phyloP scores from a whole-genome alignment of 1,140 invertebrate species.

The Trachymyrmex septentrionalis region DNA sequence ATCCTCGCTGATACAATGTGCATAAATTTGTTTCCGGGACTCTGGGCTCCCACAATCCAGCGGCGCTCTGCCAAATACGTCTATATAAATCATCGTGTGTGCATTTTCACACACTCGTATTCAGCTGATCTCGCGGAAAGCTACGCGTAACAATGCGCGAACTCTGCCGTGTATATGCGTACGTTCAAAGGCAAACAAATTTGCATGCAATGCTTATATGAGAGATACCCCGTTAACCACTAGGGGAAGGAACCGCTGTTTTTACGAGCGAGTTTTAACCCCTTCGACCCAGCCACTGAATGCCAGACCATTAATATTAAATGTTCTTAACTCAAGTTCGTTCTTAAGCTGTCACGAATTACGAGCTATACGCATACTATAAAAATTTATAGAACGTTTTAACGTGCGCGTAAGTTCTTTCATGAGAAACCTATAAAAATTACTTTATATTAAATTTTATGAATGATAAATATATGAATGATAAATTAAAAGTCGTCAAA shows the following conservation, averaged over 20 bases:
- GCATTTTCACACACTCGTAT: conserved; percentile 5
- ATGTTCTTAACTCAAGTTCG: neutral
- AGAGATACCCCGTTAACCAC: conserved; percentile 11
- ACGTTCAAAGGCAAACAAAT: conserved; percentile 40
- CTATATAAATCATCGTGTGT: conserved; percentile 43
- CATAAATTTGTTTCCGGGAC: conserved; percentile 56
- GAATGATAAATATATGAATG: conserved; percentile 29
- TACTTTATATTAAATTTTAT: neutral
- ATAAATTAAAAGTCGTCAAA: conserved; percentile 10
- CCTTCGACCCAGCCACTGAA: neutral
- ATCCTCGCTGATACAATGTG: conserved; percentile 41
- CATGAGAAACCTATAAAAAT: conserved; percentile 10
- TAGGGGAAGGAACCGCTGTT: conserved; percentile 1
- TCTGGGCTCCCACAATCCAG: conserved; percentile 12
- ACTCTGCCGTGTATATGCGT: neutral
- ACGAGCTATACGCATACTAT: conserved; percentile 3
- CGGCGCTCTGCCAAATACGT: conserved; percentile 34
- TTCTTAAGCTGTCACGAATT: neutral
- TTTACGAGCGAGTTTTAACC: conserved; percentile 19
- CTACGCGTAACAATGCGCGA: conserved; percentile 8
- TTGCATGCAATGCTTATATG: conserved; percentile 28
- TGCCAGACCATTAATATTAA: conserved; percentile 38
- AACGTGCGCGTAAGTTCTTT: neutral
- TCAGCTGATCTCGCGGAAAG: conserved; percentile 3
- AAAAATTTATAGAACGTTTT: conserved; percentile 44